Evolutionary conservation across 2,888 invertebrate species (phyloP).

Genomic region (Cordylochernes scorpioides): DNA sequence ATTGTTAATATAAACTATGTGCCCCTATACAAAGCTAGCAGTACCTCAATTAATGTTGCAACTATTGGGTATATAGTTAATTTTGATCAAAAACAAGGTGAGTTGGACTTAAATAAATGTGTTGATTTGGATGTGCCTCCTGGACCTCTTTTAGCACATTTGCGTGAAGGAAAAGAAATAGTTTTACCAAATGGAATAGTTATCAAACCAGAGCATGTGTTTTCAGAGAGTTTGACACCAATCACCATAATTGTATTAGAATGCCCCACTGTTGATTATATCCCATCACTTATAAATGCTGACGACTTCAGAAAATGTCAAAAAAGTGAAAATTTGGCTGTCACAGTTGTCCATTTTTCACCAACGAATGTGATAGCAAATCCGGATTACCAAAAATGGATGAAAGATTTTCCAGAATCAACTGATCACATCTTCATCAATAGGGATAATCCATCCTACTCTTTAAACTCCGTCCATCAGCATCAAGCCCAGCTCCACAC

Average conservation of each 20-base stretch:
- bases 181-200: constrained; percentile 44
- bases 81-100: no score
- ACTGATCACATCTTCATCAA: constrained; percentile 43
- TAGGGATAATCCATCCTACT: constrained; percentile 5
- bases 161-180: constrained; percentile 57
- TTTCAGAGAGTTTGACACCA: no score
- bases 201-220: constrained; percentile 15
- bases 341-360: constrained; percentile 52
- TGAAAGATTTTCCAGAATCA: constrained; percentile 33
- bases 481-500: no score
- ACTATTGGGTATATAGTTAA: no score
- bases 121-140: no score
- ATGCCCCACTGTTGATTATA: constrained; percentile 42
- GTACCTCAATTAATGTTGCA: no score
- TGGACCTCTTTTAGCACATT: constrained; percentile 56
- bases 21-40: no score
- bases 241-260: no score
- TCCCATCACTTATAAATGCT: constrained; percentile 33
- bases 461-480: no score
- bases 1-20: no score
- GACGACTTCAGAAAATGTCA: constrained; percentile 35
- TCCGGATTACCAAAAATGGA: constrained; percentile 41
- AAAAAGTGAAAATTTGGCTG: constrained; percentile 26
- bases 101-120: no score
- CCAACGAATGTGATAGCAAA: constrained; percentile 37